A percentile compares a stretch with the other conserved stretches of the same genome.
These are phyloP conservation scores for Paelopatides confundens DNA, from an alignment of 53 echinoderm and acorn worm species.

Conservation along the genomic window DNA sequence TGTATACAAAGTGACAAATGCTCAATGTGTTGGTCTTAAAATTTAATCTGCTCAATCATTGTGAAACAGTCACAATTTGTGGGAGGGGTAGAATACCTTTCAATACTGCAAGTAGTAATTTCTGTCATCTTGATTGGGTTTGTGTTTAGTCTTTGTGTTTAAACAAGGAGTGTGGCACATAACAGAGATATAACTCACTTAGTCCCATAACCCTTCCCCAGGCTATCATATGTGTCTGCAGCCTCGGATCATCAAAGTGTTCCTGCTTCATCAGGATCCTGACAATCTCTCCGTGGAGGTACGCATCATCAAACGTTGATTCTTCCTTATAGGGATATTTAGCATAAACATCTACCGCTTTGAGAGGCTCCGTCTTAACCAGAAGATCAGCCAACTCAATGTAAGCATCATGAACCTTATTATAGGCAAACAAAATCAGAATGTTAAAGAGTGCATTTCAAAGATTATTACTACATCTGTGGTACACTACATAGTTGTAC, in stretches of 20 bases:
- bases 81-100: no score
- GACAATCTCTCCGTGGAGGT: slow-evolving; percentile 91
- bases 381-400: slow-evolving; percentile 89
- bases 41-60: no score
- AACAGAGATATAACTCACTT: slow-evolving; percentile 55
- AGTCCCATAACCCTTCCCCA: slow-evolving; percentile 94
- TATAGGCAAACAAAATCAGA: not conserved
- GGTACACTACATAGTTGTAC: no score
- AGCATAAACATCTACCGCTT: slow-evolving; percentile 90
- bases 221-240: slow-evolving; percentile 90
- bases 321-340: slow-evolving; percentile 85
- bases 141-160: not conserved
- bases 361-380: slow-evolving; percentile 81
- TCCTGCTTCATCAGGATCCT: slow-evolving; percentile 93
- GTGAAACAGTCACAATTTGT: no score
- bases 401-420: slow-evolving; percentile 93
- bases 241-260: slow-evolving; percentile 86
- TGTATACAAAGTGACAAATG: no score
- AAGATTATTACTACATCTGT: no score
- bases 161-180: not conserved
- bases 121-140: no score
- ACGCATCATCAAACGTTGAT: slow-evolving; percentile 94
- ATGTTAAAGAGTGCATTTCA: no score
- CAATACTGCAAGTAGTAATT: not conserved
- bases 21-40: no score